Evolutionary conservation across 1,140 invertebrate genomes (phyloP).

Genomic region (Anadara kagoshimensis): DNA sequence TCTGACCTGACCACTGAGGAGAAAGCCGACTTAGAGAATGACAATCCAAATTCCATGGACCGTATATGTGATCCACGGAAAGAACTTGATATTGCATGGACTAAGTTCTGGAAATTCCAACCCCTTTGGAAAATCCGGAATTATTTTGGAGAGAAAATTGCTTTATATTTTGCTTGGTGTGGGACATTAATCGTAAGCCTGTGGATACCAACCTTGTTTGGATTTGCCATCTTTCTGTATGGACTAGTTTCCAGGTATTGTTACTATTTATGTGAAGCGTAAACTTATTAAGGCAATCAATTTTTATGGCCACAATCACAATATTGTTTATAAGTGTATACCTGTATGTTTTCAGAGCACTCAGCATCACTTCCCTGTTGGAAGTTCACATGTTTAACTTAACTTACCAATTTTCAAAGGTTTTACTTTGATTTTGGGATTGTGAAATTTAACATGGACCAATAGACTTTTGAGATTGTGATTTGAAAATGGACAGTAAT

Average conservation of each 20-base stretch:
- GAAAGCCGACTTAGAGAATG: neutral
- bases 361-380: no score
- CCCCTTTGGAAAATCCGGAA: conserved; percentile 72
- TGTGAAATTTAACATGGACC: no score
- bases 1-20: conserved; percentile 16
- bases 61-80: conserved; percentile 47
- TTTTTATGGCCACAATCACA: no score
- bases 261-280: no score
- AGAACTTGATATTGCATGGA: conserved; percentile 63
- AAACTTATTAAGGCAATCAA: no score
- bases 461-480: no score
- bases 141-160: conserved; percentile 75
- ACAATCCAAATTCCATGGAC: neutral
- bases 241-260: conserved; percentile 66
- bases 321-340: no score
- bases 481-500: no score
- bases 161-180: conserved; percentile 74
- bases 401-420: no score
- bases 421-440: no score
- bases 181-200: conserved; percentile 66
- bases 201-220: conserved; percentile 71
- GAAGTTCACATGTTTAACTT: no score
- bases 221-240: conserved; percentile 71
- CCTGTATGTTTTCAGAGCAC: no score
- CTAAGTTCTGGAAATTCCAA: conserved; percentile 63